Conservation (phyloP, 1,140 invertebrate species). For the Penaeus vannamei region DNA sequence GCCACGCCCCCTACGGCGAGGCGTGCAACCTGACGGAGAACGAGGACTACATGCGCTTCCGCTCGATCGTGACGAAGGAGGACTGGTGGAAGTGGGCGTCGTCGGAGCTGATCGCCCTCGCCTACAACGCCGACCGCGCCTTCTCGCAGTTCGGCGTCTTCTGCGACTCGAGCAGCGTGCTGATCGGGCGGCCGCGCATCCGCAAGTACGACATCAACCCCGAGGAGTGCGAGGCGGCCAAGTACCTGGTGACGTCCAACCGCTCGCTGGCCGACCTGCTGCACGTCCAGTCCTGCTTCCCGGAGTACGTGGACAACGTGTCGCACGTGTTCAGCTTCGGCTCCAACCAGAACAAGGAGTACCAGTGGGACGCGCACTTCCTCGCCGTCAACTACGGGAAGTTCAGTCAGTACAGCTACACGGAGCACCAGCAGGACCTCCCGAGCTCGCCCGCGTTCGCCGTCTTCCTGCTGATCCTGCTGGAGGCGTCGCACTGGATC, state of each 20-base stretch:
- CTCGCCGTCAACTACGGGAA: slow-evolving; percentile 60
- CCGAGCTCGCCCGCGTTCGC: slow-evolving; percentile 22
- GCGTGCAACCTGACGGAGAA: slow-evolving; percentile 26
- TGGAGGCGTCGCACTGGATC: slow-evolving; percentile 44
- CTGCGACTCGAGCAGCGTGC: slow-evolving; percentile 63
- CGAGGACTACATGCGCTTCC: slow-evolving; percentile 51
- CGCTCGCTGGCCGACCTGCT: slow-evolving; percentile 52
- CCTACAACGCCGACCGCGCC: slow-evolving; percentile 54
- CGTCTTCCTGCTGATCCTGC: slow-evolving; percentile 17
- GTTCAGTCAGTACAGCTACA: slow-evolving; percentile 62
- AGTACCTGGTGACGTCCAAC: slow-evolving; percentile 44
- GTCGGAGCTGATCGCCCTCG: slow-evolving; percentile 55
- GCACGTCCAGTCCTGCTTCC: slow-evolving; percentile 48
- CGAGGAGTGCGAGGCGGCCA: slow-evolving; percentile 52
- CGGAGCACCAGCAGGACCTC: slow-evolving; percentile 45
- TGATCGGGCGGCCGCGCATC: slow-evolving; percentile 60
- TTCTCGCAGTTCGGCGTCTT: slow-evolving; percentile 45
- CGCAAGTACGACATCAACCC: slow-evolving; percentile 59
- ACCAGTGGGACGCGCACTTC: slow-evolving; percentile 66
- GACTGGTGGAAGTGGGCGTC: slow-evolving; percentile 66
- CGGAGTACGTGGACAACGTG: slow-evolving; percentile 57
- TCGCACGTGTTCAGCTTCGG: slow-evolving; percentile 54
- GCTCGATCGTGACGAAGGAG: slow-evolving; percentile 52
- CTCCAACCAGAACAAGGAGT: slow-evolving; percentile 49
- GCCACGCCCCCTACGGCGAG: not conserved